Percentiles rank a stretch among this genome's conserved stretches.
Evolutionary conservation across 2,888 invertebrate genomes (phyloP).

Genomic region (Protophormia terraenovae): DNA sequence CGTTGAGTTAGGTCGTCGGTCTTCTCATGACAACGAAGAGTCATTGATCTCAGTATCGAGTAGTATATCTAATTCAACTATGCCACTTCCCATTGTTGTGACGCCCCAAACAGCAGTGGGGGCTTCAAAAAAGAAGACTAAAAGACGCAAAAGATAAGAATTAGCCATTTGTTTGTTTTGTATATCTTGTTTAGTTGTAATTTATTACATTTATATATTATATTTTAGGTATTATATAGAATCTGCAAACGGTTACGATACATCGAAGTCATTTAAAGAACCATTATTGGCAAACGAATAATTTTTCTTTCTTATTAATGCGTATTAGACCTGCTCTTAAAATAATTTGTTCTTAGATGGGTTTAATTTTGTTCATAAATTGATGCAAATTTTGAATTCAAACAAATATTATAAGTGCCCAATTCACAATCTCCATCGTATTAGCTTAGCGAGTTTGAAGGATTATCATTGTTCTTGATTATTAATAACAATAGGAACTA

Average conservation of each 20-base stretch:
- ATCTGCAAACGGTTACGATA: slow-evolving; percentile 24
- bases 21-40: slow-evolving; percentile 43
- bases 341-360: too few species aligned
- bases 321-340: not conserved
- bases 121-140: slow-evolving; percentile 80
- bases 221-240: slow-evolving; percentile 64
- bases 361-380: too few species aligned
- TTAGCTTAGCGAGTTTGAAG: too few species aligned
- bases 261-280: slow-evolving; percentile 16
- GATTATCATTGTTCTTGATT: too few species aligned
- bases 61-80: slow-evolving; percentile 26
- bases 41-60: slow-evolving; percentile 51
- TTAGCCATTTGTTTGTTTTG: slow-evolving; percentile 82
- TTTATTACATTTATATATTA: slow-evolving; percentile 78
- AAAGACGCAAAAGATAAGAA: slow-evolving; percentile 82
- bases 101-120: slow-evolving; percentile 66
- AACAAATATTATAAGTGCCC: too few species aligned
- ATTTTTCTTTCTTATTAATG: not conserved
- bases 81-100: slow-evolving; percentile 53
- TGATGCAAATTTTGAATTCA: too few species aligned
- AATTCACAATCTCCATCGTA: too few species aligned
- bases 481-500: too few species aligned
- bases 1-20: slow-evolving; percentile 70
- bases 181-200: slow-evolving; percentile 79
- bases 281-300: slow-evolving; percentile 2